phyloP scores from a whole-genome alignment of 2,888 invertebrate species.

The Papilio protenor region DNA sequence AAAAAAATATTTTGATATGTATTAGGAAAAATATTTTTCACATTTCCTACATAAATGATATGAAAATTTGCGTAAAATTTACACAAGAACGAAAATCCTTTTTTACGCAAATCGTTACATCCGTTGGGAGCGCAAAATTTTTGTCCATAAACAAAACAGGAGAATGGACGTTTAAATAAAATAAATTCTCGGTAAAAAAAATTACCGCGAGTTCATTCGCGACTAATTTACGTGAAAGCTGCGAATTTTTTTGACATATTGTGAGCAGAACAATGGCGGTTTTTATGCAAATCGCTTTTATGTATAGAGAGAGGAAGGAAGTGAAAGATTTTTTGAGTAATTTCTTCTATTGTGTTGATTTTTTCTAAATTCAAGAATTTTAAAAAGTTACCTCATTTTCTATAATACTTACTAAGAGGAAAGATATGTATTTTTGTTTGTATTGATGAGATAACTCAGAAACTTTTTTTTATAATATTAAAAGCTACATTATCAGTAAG shows the following conservation, averaged over 20 bases:
- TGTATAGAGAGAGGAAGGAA: constrained; percentile 48
- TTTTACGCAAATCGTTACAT: constrained; percentile 13
- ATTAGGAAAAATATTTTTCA: neutral
- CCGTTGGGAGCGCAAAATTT: constrained; percentile 10
- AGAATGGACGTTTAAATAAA: constrained; percentile 24
- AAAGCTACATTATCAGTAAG: too few relatives aligned
- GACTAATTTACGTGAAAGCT: constrained; percentile 64
- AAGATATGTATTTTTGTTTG: too few relatives aligned
- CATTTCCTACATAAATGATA: neutral
- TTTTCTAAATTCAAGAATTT: neutral
- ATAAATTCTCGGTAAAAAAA: constrained; percentile 39
- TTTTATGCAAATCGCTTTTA: constrained; percentile 69
- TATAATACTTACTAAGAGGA: neutral
- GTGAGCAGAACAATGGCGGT: constrained; percentile 67
- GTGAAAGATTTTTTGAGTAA: constrained; percentile 39
- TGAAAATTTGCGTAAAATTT: neutral
- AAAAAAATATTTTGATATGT: neutral
- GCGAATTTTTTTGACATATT: constrained; percentile 70
- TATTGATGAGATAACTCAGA: too few relatives aligned
- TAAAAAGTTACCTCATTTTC: neutral
- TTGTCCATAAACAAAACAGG: constrained; percentile 13
- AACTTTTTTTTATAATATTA: too few relatives aligned
- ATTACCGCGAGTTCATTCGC: constrained; percentile 52
- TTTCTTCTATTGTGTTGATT: constrained; percentile 18
- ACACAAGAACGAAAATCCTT: neutral